Evolutionary conservation across 2,888 invertebrate genomes (phyloP), one percentile per base, ranked within the genome.

Genomic region (Elmis aenea): DNA sequence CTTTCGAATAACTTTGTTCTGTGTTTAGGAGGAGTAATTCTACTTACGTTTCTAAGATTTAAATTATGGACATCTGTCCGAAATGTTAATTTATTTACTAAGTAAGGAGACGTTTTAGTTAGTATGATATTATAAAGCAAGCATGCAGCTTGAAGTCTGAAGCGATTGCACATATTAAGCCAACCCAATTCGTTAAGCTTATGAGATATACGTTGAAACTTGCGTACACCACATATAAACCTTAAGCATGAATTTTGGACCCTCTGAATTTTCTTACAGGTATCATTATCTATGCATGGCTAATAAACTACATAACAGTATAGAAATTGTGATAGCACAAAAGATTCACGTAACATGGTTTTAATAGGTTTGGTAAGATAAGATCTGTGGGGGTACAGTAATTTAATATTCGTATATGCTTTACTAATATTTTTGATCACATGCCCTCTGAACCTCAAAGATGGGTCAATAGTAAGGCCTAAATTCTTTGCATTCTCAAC

Each of bases 81-180:
- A 15, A 23, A 24, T 1, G n/a, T 2, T 3, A 32, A 4, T 15
- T 24, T 32, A 5, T 10, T 15, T n/a, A n/a, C n/a, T n/a, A n/a
- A n/a, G n/a, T n/a, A n/a, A n/a, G n/a, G n/a, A 15, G 3, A 24
- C 4, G 15, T 2, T 14, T 32, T 24, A 9, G 13, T 3, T 10
- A 10, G 3, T 6, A 32, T 15, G 3, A 24, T 14, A n/a, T 23
- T 32, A 3, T 32, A 6, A 32, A 24, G 10, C 6, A 24, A 23
- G 16, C 12, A 22, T n/a, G 13, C 12, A 3, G 13, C n/a, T 10
- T 23, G 13, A 3, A 31, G 6, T 3, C 14, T 21, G 13, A 22
- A n/a, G 6, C 32, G 10, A n/a, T 32, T 32, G 4, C 6, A 5
- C 32, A 32, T 32, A 24, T 32, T 32, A 1, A 32, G 16, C 32